These are phyloP conservation scores for Megaceryle torquata DNA, from an alignment of 2,113 vertebrate species.

Conservation along the genomic window DNA sequence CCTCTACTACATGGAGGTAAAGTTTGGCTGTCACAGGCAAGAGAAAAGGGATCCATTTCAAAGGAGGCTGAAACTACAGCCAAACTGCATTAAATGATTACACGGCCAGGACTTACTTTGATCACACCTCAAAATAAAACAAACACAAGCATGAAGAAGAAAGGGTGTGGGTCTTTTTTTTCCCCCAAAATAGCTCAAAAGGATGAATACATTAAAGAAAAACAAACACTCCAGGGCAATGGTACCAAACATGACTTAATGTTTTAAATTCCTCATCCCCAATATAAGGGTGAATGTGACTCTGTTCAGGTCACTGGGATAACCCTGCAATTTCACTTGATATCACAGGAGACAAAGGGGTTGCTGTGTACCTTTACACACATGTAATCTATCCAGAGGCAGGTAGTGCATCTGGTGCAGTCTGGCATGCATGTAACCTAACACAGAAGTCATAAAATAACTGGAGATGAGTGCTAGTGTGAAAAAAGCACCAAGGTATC, in stretches of 20 bases:
- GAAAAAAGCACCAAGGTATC: background rate
- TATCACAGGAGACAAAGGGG: background rate
- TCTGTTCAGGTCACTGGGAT: background rate
- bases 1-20: constrained; percentile 58
- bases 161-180: background rate
- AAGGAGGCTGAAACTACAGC: constrained; percentile 54
- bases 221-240: constrained; percentile 1
- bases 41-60: constrained; percentile 62
- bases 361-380: background rate
- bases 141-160: constrained; percentile 53
- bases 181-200: constrained; percentile 20
- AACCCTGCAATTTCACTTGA: background rate
- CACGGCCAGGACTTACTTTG: constrained; percentile 47
- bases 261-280: background rate
- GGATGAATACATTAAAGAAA: constrained; percentile 52
- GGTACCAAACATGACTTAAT: background rate
- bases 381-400: background rate
- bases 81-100: constrained; percentile 67
- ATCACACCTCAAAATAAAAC: constrained; percentile 67
- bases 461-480: background rate
- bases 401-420: background rate
- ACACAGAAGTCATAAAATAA: background rate
- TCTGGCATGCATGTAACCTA: background rate
- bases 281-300: background rate
- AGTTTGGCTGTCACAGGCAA: constrained; percentile 49